A percentile compares a stretch with the other conserved stretches of the same genome.
These are phyloP conservation scores for Entosphenus tridentatus DNA, from an alignment of 2,113 vertebrate genomes.

Conservation along the genomic window DNA sequence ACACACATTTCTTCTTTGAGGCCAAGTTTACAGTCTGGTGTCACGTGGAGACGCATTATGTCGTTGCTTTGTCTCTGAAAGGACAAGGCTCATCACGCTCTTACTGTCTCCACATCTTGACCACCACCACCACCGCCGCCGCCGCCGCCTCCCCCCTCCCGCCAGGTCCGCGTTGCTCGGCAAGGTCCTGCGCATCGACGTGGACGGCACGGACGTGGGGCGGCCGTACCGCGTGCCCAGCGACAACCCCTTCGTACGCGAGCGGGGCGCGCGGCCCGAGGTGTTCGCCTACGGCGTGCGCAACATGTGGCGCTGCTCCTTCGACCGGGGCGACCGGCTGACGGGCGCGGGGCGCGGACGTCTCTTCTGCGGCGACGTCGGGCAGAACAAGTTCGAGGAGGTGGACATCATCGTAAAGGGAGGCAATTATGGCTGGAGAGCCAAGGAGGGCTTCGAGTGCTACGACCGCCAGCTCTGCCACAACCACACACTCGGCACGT, in stretches of 20 bases:
- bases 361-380: conserved; percentile 50
- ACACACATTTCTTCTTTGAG: too few relatives aligned
- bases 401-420: conserved; percentile 41
- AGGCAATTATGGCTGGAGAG: conserved; percentile 55
- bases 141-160: background rate
- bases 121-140: too few relatives aligned
- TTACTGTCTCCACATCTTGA: too few relatives aligned
- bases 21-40: too few relatives aligned
- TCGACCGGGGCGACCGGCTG: conserved; percentile 33
- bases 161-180: conserved; percentile 38
- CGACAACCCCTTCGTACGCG: conserved; percentile 36
- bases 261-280: conserved; percentile 24
- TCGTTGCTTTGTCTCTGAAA: too few relatives aligned
- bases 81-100: too few relatives aligned
- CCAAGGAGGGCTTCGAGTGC: conserved; percentile 53
- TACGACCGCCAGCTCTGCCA: conserved; percentile 38
- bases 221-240: conserved; percentile 26
- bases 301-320: conserved; percentile 50
- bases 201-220: conserved; percentile 21
- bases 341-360: conserved; percentile 27
- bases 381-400: conserved; percentile 58
- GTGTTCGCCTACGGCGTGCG: conserved; percentile 42
- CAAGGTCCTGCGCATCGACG: conserved; percentile 42
- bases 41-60: too few relatives aligned
- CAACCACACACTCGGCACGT: conserved; percentile 38